These are phyloP conservation scores for Ochropleura plecta DNA, from an alignment of 2,888 invertebrate genomes.

Conservation along the genomic window DNA sequence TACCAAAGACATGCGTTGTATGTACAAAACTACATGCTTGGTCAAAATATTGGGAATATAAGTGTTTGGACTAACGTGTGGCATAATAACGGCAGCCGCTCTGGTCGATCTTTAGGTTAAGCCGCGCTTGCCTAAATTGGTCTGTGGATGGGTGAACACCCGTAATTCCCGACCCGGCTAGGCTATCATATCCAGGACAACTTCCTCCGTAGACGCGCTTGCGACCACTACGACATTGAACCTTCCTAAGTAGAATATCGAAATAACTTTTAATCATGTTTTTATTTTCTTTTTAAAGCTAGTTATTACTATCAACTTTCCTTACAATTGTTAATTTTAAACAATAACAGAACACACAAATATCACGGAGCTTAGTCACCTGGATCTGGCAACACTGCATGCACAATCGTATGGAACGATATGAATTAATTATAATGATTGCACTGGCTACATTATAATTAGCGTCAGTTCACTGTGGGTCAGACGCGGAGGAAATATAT, in stretches of 20 bases:
- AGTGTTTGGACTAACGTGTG: neutral
- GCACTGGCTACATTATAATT: conserved; percentile 32
- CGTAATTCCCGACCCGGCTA: too few species aligned
- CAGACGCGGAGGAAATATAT: conserved; percentile 7
- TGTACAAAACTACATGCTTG: too few species aligned
- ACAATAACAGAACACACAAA: neutral
- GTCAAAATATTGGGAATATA: too few species aligned
- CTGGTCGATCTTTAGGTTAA: too few species aligned
- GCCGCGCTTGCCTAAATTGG: too few species aligned
- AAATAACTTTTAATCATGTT: neutral
- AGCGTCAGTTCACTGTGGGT: conserved; percentile 34
- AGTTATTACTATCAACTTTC: neutral
- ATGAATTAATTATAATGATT: conserved; percentile 37
- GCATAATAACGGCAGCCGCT: too few species aligned
- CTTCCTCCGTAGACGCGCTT: too few species aligned
- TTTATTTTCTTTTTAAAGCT: neutral
- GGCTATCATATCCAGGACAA: too few species aligned
- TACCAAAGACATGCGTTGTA: too few species aligned
- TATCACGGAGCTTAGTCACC: neutral
- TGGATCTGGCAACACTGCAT: conserved; percentile 25
- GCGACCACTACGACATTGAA: too few species aligned
- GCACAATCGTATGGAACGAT: conserved; percentile 25
- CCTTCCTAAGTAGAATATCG: neutral
- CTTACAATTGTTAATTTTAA: neutral
- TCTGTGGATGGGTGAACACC: too few species aligned